Percentiles rank a stretch among this genome's conserved stretches.
Evolutionary conservation across 2,113 vertebrate species (phyloP).

Genomic region (Trichomycterus rosablanca): DNA sequence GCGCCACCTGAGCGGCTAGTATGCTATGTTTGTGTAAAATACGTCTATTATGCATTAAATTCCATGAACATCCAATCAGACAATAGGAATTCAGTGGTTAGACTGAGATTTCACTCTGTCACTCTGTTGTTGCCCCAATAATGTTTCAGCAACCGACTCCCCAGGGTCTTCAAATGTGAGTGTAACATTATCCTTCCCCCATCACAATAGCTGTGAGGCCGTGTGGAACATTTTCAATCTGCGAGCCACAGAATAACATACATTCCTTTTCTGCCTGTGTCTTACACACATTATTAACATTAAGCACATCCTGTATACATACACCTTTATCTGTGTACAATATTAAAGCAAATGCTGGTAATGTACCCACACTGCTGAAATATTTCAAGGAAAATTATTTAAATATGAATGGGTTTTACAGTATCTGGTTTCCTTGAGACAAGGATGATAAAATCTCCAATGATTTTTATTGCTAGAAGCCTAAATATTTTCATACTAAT

Average conservation of each 20-base stretch:
- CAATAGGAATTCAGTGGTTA: not conserved
- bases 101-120: slow-evolving; percentile 16
- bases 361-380: too few relatives aligned
- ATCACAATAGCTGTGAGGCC: slow-evolving; percentile 11
- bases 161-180: slow-evolving; percentile 28
- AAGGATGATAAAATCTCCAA: too few relatives aligned
- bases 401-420: too few relatives aligned
- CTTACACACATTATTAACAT: not conserved
- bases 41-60: not conserved
- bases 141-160: slow-evolving; percentile 36
- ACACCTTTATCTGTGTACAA: too few relatives aligned
- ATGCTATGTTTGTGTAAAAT: slow-evolving; percentile 1
- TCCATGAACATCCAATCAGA: too few relatives aligned
- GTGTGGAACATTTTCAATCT: slow-evolving; percentile 30
- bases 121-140: slow-evolving; percentile 35
- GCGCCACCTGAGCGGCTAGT: too few relatives aligned
- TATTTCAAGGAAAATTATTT: too few relatives aligned
- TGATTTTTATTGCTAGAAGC: too few relatives aligned
- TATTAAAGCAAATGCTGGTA: too few relatives aligned
- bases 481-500: too few relatives aligned
- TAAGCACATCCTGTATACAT: too few relatives aligned
- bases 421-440: too few relatives aligned
- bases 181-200: slow-evolving; percentile 39
- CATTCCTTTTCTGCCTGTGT: not conserved
- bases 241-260: slow-evolving; percentile 13